These are phyloP conservation scores for Clarias batrachus DNA, from an alignment of 2,113 vertebrate species.

Conservation along the genomic window DNA sequence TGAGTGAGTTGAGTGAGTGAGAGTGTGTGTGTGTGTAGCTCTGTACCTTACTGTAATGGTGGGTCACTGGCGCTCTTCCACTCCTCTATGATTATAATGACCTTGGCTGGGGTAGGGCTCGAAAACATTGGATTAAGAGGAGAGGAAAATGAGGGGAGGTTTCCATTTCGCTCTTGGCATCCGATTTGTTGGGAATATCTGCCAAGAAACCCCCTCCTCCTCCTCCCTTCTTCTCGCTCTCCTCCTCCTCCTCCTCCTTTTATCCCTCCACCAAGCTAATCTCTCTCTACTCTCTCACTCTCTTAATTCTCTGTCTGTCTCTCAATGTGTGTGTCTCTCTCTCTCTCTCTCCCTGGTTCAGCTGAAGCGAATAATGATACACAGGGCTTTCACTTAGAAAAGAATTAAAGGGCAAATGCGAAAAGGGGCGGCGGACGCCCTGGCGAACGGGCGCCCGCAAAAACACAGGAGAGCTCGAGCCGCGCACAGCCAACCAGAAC, in stretches of 20 bases:
- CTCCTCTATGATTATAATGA: conserved; percentile 78
- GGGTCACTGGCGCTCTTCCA: conserved; percentile 75
- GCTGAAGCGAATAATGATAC: conserved; percentile 71
- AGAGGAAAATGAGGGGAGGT: conserved; percentile 77
- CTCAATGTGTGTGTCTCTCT: not conserved
- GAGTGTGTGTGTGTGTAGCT: conserved; percentile 58
- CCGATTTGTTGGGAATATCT: conserved; percentile 71
- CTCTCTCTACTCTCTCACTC: not conserved
- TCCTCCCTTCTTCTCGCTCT: conserved; percentile 37
- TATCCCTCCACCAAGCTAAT: conserved; percentile 55
- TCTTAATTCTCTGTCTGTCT: not conserved
- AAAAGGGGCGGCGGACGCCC: conserved; percentile 55
- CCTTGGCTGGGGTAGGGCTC: conserved; percentile 76
- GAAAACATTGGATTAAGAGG: conserved; percentile 79
- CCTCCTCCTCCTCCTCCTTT: conserved; percentile 47
- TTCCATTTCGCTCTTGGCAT: conserved; percentile 81
- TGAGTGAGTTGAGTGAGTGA: no score
- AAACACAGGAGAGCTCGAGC: conserved; percentile 32
- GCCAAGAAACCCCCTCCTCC: conserved; percentile 65
- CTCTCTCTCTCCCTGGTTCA: conserved; percentile 57
- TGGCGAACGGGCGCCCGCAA: conserved; percentile 35
- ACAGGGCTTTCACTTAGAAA: conserved; percentile 70
- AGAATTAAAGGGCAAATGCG: conserved; percentile 68
- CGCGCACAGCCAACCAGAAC: conserved; percentile 52
- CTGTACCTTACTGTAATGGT: conserved; percentile 71